These are phyloP conservation scores for Tenrec ecaudatus DNA, from an alignment of 2,113 vertebrate species.

Conservation along the genomic window DNA sequence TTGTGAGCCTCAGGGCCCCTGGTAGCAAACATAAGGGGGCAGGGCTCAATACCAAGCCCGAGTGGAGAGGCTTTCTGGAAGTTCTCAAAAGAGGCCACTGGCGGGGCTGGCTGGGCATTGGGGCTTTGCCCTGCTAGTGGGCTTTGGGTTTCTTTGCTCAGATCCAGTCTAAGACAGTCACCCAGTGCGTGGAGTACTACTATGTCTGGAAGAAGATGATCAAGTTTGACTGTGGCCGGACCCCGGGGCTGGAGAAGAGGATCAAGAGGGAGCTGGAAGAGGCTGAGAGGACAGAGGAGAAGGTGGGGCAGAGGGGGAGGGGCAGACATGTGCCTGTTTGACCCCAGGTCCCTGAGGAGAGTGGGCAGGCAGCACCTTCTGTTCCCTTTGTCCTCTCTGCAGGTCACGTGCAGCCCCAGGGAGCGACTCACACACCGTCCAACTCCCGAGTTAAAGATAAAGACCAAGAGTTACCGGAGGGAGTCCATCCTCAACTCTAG, in stretches of 20 bases:
- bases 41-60: background rate
- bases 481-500: slow-evolving; percentile 54
- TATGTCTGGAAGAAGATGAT: slow-evolving; percentile 88
- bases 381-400: background rate
- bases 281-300: slow-evolving; percentile 70
- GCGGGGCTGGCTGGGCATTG: background rate
- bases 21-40: background rate
- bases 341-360: background rate
- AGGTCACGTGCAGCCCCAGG: slow-evolving; percentile 70
- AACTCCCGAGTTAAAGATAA: slow-evolving; percentile 67
- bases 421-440: slow-evolving; percentile 65
- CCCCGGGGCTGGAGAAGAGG: slow-evolving; percentile 69
- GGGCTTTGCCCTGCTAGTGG: background rate
- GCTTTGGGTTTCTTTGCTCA: slow-evolving; percentile 59
- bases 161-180: slow-evolving; percentile 88
- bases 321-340: fast-evolving
- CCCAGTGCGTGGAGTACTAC: slow-evolving; percentile 91
- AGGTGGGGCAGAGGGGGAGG: slow-evolving; percentile 67
- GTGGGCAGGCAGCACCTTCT: background rate
- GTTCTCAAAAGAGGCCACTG: background rate
- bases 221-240: slow-evolving; percentile 79
- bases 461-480: slow-evolving; percentile 68
- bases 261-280: slow-evolving; percentile 69
- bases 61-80: background rate
- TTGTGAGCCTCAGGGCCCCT: background rate